phyloP scores from a whole-genome alignment of 2,113 vertebrate genomes.

The Mobula hypostoma region DNA sequence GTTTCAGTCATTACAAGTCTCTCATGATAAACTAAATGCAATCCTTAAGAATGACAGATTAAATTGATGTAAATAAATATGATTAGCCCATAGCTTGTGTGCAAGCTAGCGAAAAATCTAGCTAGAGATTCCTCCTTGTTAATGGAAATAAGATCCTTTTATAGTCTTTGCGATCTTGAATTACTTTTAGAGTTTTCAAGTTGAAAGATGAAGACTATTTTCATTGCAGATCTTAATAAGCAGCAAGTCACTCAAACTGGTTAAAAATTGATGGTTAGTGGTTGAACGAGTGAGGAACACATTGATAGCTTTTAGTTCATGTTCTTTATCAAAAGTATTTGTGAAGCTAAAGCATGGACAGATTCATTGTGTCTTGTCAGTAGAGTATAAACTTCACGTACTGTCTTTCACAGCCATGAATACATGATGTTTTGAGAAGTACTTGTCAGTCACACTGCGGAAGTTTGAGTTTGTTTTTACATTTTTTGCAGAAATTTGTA shows the following conservation, averaged over 20 bases:
- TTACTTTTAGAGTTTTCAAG: background rate
- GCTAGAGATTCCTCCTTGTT: background rate
- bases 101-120: background rate
- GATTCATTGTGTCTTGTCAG: background rate
- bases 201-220: conserved; percentile 24
- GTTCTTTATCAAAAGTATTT: background rate
- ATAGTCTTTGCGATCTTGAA: background rate
- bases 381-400: too few species aligned
- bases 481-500: background rate
- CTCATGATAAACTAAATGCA: background rate
- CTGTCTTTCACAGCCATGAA: background rate
- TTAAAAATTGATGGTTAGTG: background rate
- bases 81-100: background rate
- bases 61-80: background rate
- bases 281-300: background rate
- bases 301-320: background rate
- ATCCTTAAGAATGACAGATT: background rate
- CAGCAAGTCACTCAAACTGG: background rate
- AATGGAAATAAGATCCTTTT: background rate
- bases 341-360: background rate
- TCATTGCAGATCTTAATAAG: background rate
- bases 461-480: too few species aligned
- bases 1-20: background rate
- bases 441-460: background rate
- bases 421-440: background rate